Evolutionary conservation across 1,140 invertebrate species (phyloP), one percentile per base, ranked within the genome.

Genomic region (Papilio aristodemus): DNA sequence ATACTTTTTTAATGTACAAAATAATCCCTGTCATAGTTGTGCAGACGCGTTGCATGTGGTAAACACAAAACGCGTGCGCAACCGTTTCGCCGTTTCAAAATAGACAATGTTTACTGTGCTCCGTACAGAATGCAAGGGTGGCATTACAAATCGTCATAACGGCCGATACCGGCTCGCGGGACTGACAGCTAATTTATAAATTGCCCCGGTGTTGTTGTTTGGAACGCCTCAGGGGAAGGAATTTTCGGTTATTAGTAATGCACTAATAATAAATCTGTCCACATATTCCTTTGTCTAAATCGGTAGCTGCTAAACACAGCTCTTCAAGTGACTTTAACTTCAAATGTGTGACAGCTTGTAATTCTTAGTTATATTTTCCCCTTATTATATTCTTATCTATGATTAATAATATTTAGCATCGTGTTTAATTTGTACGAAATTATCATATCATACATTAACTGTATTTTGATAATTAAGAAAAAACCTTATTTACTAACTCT

Each of bases 81-180:
- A 38, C 60, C 4, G 60, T 64, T 64, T 25, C 39, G 39, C 17
- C 58, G 67, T 57, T 73, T 73, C 67, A 80, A 83, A 81, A 84
- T 83, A 84, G 80, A 82, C 74, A 38, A 64, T 81, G 72, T 80
- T 73, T 80, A 76, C 74, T 59, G 59, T 59, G 27, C 25, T 58
- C 36, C 27, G 62, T 60, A 68, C 67, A 74, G 71, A 72, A 78
- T 71, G 72, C 71, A 74, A 72, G 81, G 76, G 80, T 76, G 68
- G 72, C 67, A 71, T 74, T 77, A 85, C 79, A 80, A 83, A 86
- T 86, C 72, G 82, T 84, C 79, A 81, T 81, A 84, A 84, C 76
- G 76, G 74, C 67, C 78, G 73, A 76, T 83, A 81, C 80, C 75
- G 78, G 71, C 75, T 73, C 68, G 19, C 73, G 46, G 68, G 62